Percentiles rank a stretch among this genome's conserved stretches.
phyloP scores from a whole-genome alignment of 2,888 invertebrate genomes.

The Archips xylosteana region DNA sequence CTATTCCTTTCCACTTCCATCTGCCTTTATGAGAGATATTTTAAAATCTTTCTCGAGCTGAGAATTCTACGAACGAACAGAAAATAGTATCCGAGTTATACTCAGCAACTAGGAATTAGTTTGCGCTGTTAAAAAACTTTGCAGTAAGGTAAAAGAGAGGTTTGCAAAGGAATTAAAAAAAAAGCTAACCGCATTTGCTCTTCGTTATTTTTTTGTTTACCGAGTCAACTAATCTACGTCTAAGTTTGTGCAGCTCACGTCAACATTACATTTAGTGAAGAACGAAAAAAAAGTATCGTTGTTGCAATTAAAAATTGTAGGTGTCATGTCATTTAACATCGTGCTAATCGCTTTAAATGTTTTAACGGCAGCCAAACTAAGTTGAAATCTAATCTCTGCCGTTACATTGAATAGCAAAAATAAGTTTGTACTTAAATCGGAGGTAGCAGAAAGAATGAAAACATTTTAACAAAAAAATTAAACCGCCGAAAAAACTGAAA shows the following conservation, averaged over 20 bases:
- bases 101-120: conserved; percentile 24
- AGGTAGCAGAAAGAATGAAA: conserved; percentile 37
- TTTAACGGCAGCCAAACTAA: conserved; percentile 32
- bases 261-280: conserved; percentile 1
- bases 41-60: conserved; percentile 38
- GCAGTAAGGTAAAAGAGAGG: conserved; percentile 13
- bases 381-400: conserved; percentile 34
- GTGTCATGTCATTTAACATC: background rate
- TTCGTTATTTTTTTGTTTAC: conserved; percentile 6
- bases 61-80: conserved; percentile 32
- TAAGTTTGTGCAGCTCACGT: background rate
- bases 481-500: too few relatives aligned
- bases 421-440: conserved; percentile 39
- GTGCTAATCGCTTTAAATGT: conserved; percentile 22
- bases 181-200: background rate
- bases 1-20: conserved; percentile 47
- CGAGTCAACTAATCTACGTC: background rate
- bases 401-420: conserved; percentile 37
- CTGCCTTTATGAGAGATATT: conserved; percentile 44
- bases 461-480: too few relatives aligned
- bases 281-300: background rate
- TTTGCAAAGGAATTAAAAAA: conserved; percentile 20
- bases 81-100: conserved; percentile 27
- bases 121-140: conserved; percentile 24
- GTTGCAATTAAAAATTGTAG: conserved; percentile 1